Evolutionary conservation across 1,140 invertebrate genomes (phyloP), one percentile per base, ranked within the genome.

Genomic region (Drosophila insularis): DNA sequence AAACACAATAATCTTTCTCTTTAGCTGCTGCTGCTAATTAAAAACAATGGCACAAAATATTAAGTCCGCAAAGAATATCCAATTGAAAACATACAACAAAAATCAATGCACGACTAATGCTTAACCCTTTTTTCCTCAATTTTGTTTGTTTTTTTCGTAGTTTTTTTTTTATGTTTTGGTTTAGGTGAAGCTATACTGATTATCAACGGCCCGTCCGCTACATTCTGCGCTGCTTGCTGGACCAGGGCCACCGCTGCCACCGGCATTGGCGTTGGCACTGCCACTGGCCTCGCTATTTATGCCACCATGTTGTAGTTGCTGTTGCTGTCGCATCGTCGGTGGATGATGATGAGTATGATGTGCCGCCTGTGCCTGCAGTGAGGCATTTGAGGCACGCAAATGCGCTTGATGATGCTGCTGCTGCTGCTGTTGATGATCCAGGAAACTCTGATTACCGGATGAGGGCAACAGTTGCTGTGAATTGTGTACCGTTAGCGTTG

Each of bases 121-220:
- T 43, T 32, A 55, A 55, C 23, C 53, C 23, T 5, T 27, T 40
- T 40, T 40, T 62, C 21, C 21, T 31, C 46, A 31, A 40, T 39
- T 13, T 19, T 61, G 32, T 39, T 61, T 35, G 19, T 23, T 54
- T 13, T 4, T 31, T 31, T 55, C 8, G 27, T 31, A 27, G 27
- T 14, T 23, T 7, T 55, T 31, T 23, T 14, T 58, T 54, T 50
- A 21, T 0, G 43, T 50, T 21, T 56, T 55, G 39, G 60, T 63
- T 77, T 93, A 94, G 76, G 95, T 94, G 92, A 93, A 94, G 91
- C 94, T 94, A 87, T 95, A 95, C 78, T 95, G 94, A 85, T 95
- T 95, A 90, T 95, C 94, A 13, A 95, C 93, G 19, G 94, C 94
- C 31, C 94, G 91, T 46, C 91, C 84, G 43, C 58, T 87, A 63